These are phyloP conservation scores for Hedychridium roseum DNA, from an alignment of 2,888 invertebrate genomes.

Conservation along the genomic window DNA sequence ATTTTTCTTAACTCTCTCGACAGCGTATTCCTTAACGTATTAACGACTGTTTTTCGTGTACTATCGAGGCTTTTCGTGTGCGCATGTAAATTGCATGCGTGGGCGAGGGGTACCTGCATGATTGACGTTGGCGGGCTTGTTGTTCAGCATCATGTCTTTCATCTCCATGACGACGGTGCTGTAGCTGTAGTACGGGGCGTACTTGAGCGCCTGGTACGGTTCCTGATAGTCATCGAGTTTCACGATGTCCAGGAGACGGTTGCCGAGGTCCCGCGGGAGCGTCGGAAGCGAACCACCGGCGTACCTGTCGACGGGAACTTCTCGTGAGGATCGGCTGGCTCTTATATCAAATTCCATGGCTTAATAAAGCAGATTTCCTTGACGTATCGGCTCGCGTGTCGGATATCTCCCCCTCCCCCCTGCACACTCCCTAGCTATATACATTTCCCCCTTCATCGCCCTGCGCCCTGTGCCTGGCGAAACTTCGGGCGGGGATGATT, in stretches of 20 bases:
- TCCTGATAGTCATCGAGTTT: conserved; percentile 81
- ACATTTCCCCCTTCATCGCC: too few species aligned
- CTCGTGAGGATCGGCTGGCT: too few species aligned
- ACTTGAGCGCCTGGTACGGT: conserved; percentile 79
- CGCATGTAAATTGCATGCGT: too few species aligned
- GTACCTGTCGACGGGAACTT: conserved; percentile 44
- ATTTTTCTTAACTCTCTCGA: too few species aligned
- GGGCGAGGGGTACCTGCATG: conserved; percentile 61
- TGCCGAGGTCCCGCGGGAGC: conserved; percentile 64
- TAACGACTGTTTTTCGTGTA: too few species aligned
- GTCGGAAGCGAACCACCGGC: conserved; percentile 60
- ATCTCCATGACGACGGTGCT: conserved; percentile 80
- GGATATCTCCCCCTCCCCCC: too few species aligned
- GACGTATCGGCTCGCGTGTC: too few species aligned
- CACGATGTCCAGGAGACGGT: conserved; percentile 69
- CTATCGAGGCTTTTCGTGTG: too few species aligned
- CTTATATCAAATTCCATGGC: too few species aligned
- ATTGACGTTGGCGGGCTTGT: conserved; percentile 58
- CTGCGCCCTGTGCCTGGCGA: conserved; percentile 2
- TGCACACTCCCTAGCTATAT: too few species aligned
- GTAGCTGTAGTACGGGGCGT: conserved; percentile 80
- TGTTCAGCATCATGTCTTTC: conserved; percentile 72
- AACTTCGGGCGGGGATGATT: conserved; percentile 6
- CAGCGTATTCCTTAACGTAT: too few species aligned
- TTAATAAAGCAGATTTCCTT: too few species aligned